Evolutionary conservation across 37 sponge, comb jelly and placozoan species (phyloP), one percentile per base, ranked within the genome.

Genomic region (Petrosia ficiformis): DNA sequence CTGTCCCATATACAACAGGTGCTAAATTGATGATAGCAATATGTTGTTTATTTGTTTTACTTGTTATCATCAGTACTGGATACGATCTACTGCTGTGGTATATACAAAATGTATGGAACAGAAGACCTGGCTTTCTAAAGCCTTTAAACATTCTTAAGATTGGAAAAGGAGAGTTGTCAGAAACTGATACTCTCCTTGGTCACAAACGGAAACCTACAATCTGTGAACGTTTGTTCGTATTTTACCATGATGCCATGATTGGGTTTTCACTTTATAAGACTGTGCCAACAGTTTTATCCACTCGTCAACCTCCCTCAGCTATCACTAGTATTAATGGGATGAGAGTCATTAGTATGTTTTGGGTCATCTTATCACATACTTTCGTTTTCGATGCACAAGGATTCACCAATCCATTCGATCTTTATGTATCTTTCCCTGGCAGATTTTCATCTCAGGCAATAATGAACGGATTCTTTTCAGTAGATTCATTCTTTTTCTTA

Each of bases 281-380:
- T 58, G n/a, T 84, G 19, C 74, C 77, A 0, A 35, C 71, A 35
- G 72, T 89, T 39, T 67, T 90, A 10, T 64, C 78, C 52, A 90
- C 91, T 43, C 30, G 68, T 25, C 79, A 79, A 71, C 83, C 91
- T 34, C 66, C 82, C 16, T 24, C 54, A 38, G 86, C 86, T 32
- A 84, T 92, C 70, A 73, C 65, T 24, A 79, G 89, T 44, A 59
- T 92, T n/a, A 87, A 92, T 69, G 93, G 93, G 1, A 80, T 92
- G 67, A 84, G 93, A 24, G 77, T 78, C 16, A 56, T 92, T 16
- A 84, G 89, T 59, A 92, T 92, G 89, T 84, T 79, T 52, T 92
- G 93, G 93, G 89, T 92, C 0, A 88, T 92, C 39, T 21, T 80
- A 21, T 73, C 76, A 25, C 93, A 92, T 58, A 65, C 71, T 22